Base-by-base conservation (phyloP, 2,888 invertebrate species). In the Archips xylosteana region DNA sequence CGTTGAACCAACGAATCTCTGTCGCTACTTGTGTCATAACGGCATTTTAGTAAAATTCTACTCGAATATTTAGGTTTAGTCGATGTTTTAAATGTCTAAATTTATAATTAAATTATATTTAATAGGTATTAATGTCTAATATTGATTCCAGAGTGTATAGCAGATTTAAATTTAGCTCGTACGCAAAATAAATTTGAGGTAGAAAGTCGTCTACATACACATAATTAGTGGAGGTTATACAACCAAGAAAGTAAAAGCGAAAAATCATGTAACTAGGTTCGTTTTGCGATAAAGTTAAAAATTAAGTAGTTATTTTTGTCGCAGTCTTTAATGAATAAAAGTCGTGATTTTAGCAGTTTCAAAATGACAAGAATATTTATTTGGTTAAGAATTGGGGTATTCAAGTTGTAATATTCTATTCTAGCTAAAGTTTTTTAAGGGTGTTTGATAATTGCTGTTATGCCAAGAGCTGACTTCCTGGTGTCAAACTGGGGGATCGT, bases 1-100 rank as follows among this genome's bases (percentile, higher is more conserved):
- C 64, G 9, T 65, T 64, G 74, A 70, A 74, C 60, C 69, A 74
- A 74, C 70, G 63, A 60, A 34, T 68, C 60, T 65, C 13, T 45
- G 70, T 74, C 64, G n/a, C 65, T 61, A 32, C 36, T 61, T 51
- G 32, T 32, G 64, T 47, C 45, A 70, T 70, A 70, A 74, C 74
- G 69, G 64, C 15, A 47, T 67, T 39, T 23, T 64, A 70, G 23
- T 59, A 15, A 63, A 57, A 57, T 23, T 57, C 15, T 57, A 32
- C 23, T 57, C 57, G 57, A 57, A 32, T 57, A 57, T 57, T 57
- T 57, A 57, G 57, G 57, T 57, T 57, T 57, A 57, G 57, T 57
- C 32, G 32, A 32, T 57, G 57, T 57, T 57, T 57, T 32, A 9
- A 57, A 32, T 32, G 32, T 57, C 32, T 57, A 57, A n/a, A 60